Conservation (phyloP, 2,113 vertebrate species). For the Centrocercus urophasianus region DNA sequence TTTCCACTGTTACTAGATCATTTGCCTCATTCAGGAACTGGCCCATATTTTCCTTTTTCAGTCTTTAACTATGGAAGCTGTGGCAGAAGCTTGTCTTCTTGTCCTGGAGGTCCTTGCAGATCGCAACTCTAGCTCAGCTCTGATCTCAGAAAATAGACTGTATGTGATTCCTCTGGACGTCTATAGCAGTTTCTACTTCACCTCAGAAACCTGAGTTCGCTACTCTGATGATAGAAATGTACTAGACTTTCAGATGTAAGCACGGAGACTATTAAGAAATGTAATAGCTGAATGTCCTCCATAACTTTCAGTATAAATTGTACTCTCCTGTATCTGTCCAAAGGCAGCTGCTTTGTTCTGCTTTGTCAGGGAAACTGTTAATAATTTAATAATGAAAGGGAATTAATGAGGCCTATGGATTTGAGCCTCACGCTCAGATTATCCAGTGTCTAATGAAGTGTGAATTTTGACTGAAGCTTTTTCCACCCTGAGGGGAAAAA, state of each 20-base stretch:
- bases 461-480: slow-evolving; percentile 66
- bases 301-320: slow-evolving; percentile 21
- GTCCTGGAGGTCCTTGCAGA: neutral
- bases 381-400: slow-evolving; percentile 69
- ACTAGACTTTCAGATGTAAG: neutral
- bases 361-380: slow-evolving; percentile 62
- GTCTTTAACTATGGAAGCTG: neutral
- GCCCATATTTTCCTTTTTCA: neutral
- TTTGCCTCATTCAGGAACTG: neutral
- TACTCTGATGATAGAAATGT: neutral
- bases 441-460: slow-evolving; percentile 60
- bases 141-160: neutral
- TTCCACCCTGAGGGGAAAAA: slow-evolving; percentile 57
- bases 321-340: slow-evolving; percentile 51
- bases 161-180: neutral
- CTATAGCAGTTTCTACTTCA: neutral
- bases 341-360: slow-evolving; percentile 62
- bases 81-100: neutral
- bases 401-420: slow-evolving; percentile 65
- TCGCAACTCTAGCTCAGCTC: neutral
- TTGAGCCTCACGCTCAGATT: slow-evolving; percentile 60
- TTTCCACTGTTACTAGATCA: neutral
- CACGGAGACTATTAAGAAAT: neutral
- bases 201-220: neutral
- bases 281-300: slow-evolving; percentile 19